These are phyloP conservation scores for Drosophila subquinaria DNA, from an alignment of 2,888 invertebrate species.

Conservation along the genomic window DNA sequence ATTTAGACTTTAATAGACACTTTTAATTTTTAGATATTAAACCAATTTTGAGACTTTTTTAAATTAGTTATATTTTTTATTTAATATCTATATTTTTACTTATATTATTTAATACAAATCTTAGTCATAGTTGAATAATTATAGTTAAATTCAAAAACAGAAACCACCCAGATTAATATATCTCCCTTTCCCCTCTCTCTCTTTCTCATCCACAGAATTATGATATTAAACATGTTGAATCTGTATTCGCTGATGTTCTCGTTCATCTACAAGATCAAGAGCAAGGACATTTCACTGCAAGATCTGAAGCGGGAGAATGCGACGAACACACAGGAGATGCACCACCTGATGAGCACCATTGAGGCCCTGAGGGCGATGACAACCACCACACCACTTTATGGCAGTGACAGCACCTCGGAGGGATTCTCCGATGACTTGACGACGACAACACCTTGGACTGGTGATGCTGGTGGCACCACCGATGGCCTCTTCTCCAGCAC, in stretches of 20 bases:
- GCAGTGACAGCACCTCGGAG: conserved; percentile 59
- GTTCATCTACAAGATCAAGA: conserved; percentile 93
- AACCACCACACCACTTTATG: conserved; percentile 50
- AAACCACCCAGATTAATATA: background rate
- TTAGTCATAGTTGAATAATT: no score
- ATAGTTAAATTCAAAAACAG: no score
- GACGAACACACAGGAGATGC: conserved; percentile 85
- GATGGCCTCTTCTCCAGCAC: conserved; percentile 67
- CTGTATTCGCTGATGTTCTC: conserved; percentile 97
- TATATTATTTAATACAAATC: no score
- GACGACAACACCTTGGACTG: conserved; percentile 44
- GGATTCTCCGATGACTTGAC: conserved; percentile 52
- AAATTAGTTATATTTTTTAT: no score
- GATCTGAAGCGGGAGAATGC: conserved; percentile 87
- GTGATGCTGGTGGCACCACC: conserved; percentile 49
- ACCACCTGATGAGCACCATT: conserved; percentile 69
- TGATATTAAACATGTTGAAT: conserved; percentile 96
- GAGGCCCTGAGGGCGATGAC: conserved; percentile 64
- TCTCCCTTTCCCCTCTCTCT: no score
- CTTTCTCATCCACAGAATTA: conserved; percentile 90
- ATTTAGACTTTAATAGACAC: no score
- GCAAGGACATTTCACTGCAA: conserved; percentile 78
- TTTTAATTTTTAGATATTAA: no score
- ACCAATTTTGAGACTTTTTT: no score
- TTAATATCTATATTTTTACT: no score